A percentile compares a stretch with the other conserved stretches of the same genome.
These are phyloP conservation scores for Megathymus violae DNA, from an alignment of 1,140 invertebrate species.

Conservation along the genomic window DNA sequence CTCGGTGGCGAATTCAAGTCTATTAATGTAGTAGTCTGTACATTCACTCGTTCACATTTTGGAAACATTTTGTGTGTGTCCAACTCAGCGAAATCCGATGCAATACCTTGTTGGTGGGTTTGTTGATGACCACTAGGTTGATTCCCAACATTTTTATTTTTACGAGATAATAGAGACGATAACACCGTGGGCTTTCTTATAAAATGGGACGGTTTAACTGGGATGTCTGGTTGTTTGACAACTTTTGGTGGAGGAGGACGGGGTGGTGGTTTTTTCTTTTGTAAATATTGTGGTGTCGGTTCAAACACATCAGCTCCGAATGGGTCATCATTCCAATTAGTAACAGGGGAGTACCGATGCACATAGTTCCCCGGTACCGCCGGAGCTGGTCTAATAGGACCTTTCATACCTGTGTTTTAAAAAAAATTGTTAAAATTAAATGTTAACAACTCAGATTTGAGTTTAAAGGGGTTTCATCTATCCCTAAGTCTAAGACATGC, in stretches of 20 bases:
- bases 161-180: slow-evolving; percentile 70
- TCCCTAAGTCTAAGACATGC: too few species aligned
- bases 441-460: not conserved
- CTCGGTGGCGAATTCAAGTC: slow-evolving; percentile 87
- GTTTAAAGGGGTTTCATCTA: not conserved
- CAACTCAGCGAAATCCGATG: slow-evolving; percentile 74
- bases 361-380: slow-evolving; percentile 57
- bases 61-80: slow-evolving; percentile 71
- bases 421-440: slow-evolving; percentile 12
- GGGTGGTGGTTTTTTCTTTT: slow-evolving; percentile 83
- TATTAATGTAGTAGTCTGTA: slow-evolving; percentile 82
- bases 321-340: slow-evolving; percentile 77
- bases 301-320: slow-evolving; percentile 81
- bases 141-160: slow-evolving; percentile 66
- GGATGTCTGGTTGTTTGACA: slow-evolving; percentile 64
- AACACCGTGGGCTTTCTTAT: slow-evolving; percentile 82
- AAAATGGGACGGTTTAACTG: slow-evolving; percentile 77
- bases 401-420: slow-evolving; percentile 80
- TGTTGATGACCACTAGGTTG: slow-evolving; percentile 44
- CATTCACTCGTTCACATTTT: slow-evolving; percentile 75
- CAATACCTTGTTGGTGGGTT: slow-evolving; percentile 43
- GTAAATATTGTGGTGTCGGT: slow-evolving; percentile 61
- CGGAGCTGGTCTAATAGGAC: slow-evolving; percentile 73
- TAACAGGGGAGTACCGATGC: slow-evolving; percentile 72
- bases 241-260: slow-evolving; percentile 83